Percentiles rank a stretch among this genome's conserved stretches.
Evolutionary conservation across 1,140 invertebrate species (phyloP).

Genomic region (Papilio xuthus): DNA sequence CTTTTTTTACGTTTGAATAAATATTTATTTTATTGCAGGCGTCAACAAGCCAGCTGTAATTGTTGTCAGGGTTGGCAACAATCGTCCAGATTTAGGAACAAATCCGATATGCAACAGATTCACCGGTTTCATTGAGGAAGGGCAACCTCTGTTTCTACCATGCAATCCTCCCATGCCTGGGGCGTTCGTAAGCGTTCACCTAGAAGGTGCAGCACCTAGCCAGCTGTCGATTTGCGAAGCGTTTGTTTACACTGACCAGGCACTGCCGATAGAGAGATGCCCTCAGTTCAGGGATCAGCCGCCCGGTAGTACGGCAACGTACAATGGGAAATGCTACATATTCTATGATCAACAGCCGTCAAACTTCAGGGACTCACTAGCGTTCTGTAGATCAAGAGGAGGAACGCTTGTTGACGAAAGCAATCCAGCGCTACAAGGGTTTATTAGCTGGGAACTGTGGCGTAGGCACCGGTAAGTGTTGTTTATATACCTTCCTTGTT

Average conservation of each 20-base stretch:
- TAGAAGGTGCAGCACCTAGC: constrained; percentile 87
- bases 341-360: constrained; percentile 95
- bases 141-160: constrained; percentile 94
- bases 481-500: constrained; percentile 12
- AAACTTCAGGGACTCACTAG: constrained; percentile 90
- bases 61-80: constrained; percentile 95
- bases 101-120: constrained; percentile 97
- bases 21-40: constrained; percentile 52
- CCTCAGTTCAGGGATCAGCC: constrained; percentile 96
- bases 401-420: constrained; percentile 95
- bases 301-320: constrained; percentile 94
- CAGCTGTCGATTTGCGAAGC: constrained; percentile 97
- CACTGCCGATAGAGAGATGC: constrained; percentile 95
- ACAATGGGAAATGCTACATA: constrained; percentile 98
- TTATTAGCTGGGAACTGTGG: constrained; percentile 97
- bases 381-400: constrained; percentile 90
- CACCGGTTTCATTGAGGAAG: constrained; percentile 92
- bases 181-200: constrained; percentile 95
- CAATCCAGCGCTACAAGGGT: constrained; percentile 96
- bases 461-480: constrained; percentile 88
- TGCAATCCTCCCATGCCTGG: constrained; percentile 98
- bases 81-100: constrained; percentile 94
- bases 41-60: constrained; percentile 89
- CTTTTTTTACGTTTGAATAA: not conserved
- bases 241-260: constrained; percentile 97